A percentile compares a stretch with the other conserved stretches of the same genome.
These are phyloP conservation scores for Belonocnema kinseyi DNA, from an alignment of 1,140 invertebrate species.

Conservation along the genomic window DNA sequence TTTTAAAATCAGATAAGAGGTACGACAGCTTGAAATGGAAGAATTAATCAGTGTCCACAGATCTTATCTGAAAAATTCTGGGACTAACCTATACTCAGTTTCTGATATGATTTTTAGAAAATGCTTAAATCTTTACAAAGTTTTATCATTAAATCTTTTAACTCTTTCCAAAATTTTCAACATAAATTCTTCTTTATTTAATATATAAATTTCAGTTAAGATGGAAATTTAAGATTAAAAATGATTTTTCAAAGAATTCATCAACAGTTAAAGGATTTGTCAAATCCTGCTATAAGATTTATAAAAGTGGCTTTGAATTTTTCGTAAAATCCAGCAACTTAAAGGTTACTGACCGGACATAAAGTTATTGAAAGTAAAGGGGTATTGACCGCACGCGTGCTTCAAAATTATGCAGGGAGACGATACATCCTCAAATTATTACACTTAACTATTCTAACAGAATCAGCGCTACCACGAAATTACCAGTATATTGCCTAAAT, in stretches of 20 bases:
- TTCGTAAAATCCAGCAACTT: too few species aligned
- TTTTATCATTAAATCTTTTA: too few species aligned
- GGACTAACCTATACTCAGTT: background rate
- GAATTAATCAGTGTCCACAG: background rate
- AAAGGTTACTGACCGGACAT: background rate
- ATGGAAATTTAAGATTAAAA: too few species aligned
- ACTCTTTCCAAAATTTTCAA: too few species aligned
- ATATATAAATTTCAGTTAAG: background rate
- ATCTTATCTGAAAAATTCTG: background rate
- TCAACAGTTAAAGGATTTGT: too few species aligned
- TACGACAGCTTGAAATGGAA: background rate
- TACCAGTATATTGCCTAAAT: too few species aligned
- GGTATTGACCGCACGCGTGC: background rate
- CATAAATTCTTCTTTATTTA: background rate
- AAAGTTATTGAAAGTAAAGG: background rate
- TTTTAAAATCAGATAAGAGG: conserved; percentile 6
- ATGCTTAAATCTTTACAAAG: background rate
- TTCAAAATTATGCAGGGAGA: background rate
- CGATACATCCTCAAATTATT: background rate
- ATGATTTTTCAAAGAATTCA: too few species aligned
- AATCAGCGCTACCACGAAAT: too few species aligned
- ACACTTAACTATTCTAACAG: too few species aligned
- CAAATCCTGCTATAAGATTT: too few species aligned
- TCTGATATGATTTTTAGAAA: too few species aligned
- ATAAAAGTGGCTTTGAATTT: too few species aligned